Conservation (phyloP, 2,888 invertebrate species). For the Eupeodes luniger region DNA sequence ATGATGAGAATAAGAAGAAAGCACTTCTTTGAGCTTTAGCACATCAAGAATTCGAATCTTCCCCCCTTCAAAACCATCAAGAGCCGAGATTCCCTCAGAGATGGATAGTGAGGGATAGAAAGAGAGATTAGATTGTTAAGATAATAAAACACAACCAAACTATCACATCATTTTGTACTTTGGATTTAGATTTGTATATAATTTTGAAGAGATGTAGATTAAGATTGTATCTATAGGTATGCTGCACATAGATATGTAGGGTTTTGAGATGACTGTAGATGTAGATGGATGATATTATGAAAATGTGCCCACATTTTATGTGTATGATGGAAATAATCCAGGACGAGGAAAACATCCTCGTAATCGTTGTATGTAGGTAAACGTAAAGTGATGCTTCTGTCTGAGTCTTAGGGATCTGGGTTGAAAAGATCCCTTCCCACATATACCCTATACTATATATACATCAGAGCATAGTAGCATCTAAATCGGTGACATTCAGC, state of each 20-base stretch:
- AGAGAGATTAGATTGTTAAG: slow-evolving; percentile 52
- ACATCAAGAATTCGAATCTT: not conserved
- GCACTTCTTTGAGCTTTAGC: not conserved
- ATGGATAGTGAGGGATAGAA: too few relatives aligned
- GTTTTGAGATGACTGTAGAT: not conserved
- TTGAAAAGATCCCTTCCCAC: too few relatives aligned
- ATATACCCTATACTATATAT: not conserved
- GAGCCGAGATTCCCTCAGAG: slow-evolving; percentile 1
- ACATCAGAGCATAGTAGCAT: not conserved
- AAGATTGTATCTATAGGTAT: too few relatives aligned
- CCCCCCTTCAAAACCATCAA: not conserved
- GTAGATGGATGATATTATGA: slow-evolving; percentile 56
- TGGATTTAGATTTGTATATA: slow-evolving; percentile 11
- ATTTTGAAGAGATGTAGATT: not conserved
- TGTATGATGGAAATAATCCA: slow-evolving; percentile 43
- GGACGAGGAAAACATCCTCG: slow-evolving; percentile 33
- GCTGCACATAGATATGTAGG: not conserved
- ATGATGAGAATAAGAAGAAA: not conserved
- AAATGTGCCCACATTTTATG: slow-evolving; percentile 55
- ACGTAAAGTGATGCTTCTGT: not conserved
- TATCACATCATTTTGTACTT: slow-evolving; percentile 57
- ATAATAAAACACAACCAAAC: slow-evolving; percentile 60
- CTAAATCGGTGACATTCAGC: slow-evolving; percentile 68
- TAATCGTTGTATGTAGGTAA: slow-evolving; percentile 8
- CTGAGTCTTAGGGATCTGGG: not conserved